A percentile compares a stretch with the other conserved stretches of the same genome.
Conservation (phyloP, 1,140 invertebrate genomes). For the Tachypleus tridentatus region DNA sequence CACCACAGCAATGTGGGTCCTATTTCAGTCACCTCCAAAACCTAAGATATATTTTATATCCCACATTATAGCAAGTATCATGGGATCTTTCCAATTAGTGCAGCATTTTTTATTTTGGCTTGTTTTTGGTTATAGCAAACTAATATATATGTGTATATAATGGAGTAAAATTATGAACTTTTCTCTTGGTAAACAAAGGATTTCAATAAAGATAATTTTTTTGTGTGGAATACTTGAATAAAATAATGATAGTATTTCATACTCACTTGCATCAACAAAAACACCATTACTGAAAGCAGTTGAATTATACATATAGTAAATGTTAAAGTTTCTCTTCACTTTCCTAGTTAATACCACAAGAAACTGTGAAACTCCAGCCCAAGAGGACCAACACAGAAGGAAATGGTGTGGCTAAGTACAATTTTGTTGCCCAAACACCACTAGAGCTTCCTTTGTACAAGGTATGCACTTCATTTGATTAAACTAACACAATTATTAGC, state of each 20-base stretch:
- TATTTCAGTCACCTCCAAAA: too few relatives aligned
- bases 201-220: not conserved
- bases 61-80: too few relatives aligned
- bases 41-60: too few relatives aligned
- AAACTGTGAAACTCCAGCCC: conserved; percentile 3
- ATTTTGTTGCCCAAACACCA: conserved; percentile 81
- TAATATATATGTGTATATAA: too few relatives aligned
- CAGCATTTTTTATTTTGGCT: too few relatives aligned
- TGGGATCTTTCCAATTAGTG: too few relatives aligned
- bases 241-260: not conserved
- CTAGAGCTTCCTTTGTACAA: conserved; percentile 77
- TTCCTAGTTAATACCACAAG: conserved; percentile 13
- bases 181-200: too few relatives aligned
- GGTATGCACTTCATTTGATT: conserved; percentile 30
- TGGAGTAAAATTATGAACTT: too few relatives aligned
- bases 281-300: not conserved
- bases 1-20: too few relatives aligned
- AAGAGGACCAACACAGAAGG: conserved; percentile 44
- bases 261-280: too few relatives aligned
- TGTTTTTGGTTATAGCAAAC: too few relatives aligned
- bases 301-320: not conserved
- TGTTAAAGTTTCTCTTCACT: not conserved
- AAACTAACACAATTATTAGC: conserved; percentile 4
- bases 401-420: conserved; percentile 74
- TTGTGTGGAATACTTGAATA: not conserved